phyloP scores from a whole-genome alignment of 2,888 invertebrate genomes.

The Tyria jacobaeae region DNA sequence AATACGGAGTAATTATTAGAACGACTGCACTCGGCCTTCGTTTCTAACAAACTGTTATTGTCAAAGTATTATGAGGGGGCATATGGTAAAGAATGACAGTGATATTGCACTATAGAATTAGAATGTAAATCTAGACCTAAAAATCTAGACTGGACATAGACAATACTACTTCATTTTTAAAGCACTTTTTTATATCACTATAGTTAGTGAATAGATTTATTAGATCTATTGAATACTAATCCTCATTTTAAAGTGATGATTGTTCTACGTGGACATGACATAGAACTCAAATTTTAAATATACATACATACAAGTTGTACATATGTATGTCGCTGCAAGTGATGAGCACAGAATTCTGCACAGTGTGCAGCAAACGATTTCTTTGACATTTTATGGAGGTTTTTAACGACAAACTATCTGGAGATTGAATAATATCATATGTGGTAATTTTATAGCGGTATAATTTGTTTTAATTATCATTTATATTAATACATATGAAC shows the following conservation, averaged over 20 bases:
- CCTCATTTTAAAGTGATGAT: too few relatives aligned
- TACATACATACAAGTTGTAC: too few relatives aligned
- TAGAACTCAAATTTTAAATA: too few relatives aligned
- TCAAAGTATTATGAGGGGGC: slow-evolving; percentile 23
- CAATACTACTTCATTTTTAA: too few relatives aligned
- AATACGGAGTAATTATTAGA: slow-evolving; percentile 26
- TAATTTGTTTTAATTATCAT: slow-evolving; percentile 16
- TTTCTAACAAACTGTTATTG: slow-evolving; percentile 23
- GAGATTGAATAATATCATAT: neutral
- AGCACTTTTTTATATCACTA: too few relatives aligned
- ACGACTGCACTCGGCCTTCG: slow-evolving; percentile 24
- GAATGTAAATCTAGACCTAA: too few relatives aligned
- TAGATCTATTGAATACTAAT: too few relatives aligned
- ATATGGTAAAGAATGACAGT: slow-evolving; percentile 21
- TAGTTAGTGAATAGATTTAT: too few relatives aligned
- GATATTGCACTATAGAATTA: slow-evolving; percentile 6
- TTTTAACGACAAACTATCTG: too few relatives aligned
- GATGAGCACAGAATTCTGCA: neutral
- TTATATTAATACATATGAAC: slow-evolving; percentile 10
- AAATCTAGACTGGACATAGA: too few relatives aligned
- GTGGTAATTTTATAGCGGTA: slow-evolving; percentile 11
- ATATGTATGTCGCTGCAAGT: too few relatives aligned
- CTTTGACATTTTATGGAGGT: slow-evolving; percentile 13
- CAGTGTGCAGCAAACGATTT: slow-evolving; percentile 24
- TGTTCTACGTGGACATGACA: too few relatives aligned